Evolutionary conservation across 1,140 invertebrate species (phyloP).

Genomic region (Temnothorax longispinosus): DNA sequence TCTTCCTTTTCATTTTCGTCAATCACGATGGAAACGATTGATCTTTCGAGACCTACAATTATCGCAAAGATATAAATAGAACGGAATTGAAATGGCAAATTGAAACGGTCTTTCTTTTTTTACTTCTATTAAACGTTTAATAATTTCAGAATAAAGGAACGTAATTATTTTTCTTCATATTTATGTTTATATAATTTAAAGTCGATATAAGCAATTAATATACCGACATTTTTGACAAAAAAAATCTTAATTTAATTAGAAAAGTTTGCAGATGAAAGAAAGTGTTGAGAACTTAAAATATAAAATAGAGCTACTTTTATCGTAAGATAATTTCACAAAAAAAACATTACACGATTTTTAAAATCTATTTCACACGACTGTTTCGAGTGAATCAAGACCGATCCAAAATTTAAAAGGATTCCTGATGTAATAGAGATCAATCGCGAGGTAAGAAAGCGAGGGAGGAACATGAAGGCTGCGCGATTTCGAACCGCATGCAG

Average conservation of each 20-base stretch:
- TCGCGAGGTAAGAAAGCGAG: background rate
- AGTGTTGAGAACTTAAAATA: background rate
- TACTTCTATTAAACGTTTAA: background rate
- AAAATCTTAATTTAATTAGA: background rate
- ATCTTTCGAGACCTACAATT: constrained; percentile 52
- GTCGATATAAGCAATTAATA: background rate
- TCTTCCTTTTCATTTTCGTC: constrained; percentile 42
- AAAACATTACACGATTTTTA: background rate
- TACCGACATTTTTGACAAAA: background rate
- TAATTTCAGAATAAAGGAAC: background rate
- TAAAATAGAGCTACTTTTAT: background rate
- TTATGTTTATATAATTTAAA: background rate
- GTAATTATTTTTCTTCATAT: background rate
- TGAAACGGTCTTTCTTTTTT: background rate
- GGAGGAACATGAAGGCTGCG: background rate
- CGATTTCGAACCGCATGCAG: background rate
- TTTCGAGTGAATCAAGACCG: background rate
- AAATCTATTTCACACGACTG: background rate
- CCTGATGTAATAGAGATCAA: constrained; percentile 30
- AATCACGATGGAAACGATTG: constrained; percentile 34
- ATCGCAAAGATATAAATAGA: constrained; percentile 5
- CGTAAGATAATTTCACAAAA: background rate
- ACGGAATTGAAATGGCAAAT: constrained; percentile 2
- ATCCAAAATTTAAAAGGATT: constrained; percentile 17
- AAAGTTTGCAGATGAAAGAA: background rate